phyloP scores from a whole-genome alignment of 2,797 vertebrate genomes.

The Acanthiza pusilla region DNA sequence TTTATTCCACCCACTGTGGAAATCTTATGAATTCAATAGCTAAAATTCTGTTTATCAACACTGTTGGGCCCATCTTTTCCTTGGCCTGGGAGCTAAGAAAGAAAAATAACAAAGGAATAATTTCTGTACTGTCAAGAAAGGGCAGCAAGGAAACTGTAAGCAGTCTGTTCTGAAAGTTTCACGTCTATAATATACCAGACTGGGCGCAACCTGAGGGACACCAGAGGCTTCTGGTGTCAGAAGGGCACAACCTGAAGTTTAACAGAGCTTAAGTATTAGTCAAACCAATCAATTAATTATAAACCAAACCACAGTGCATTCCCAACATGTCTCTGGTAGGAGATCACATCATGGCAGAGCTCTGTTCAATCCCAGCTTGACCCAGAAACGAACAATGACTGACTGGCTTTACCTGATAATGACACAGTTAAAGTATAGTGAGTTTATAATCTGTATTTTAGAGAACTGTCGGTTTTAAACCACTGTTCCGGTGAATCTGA shows the following conservation, averaged over 20 bases:
- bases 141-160: not conserved
- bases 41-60: not conserved
- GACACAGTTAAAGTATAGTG: not conserved
- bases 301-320: not conserved
- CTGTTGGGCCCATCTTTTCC: not conserved
- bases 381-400: fast-evolving
- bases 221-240: not conserved
- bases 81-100: not conserved
- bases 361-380: not conserved
- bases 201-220: not conserved
- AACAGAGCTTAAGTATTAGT: not conserved
- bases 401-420: not conserved
- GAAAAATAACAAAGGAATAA: not conserved
- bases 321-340: not conserved
- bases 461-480: not conserved
- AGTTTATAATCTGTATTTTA: not conserved
- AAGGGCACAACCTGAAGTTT: not conserved
- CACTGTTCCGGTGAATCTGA: not conserved
- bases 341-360: not conserved
- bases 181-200: not conserved
- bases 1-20: not conserved
- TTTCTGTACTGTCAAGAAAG: not conserved
- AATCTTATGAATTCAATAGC: not conserved
- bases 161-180: not conserved
- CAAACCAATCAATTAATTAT: not conserved